Evolutionary conservation across 2,113 vertebrate species (phyloP).

Genomic region (Ammospiza nelsoni): DNA sequence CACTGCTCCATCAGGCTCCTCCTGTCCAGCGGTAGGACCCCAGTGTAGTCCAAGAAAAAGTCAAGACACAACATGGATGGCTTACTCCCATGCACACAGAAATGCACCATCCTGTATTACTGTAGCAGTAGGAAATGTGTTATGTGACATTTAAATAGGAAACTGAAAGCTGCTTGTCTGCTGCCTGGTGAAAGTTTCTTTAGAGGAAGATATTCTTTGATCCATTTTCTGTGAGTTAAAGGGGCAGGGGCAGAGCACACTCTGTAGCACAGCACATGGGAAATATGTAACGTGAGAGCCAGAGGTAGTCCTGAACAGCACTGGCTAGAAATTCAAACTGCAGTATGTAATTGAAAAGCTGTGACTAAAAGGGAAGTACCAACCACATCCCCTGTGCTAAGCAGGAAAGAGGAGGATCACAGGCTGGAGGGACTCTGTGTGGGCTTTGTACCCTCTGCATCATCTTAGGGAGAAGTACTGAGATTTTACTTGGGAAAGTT

Average conservation of each 20-base stretch:
- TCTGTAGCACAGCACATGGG: not conserved
- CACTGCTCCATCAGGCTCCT: not conserved
- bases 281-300: not conserved
- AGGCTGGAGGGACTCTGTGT: accelerated
- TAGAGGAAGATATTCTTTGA: not conserved
- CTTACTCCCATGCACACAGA: not conserved
- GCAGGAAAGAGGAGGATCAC: not conserved
- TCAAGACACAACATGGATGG: not conserved
- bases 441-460: not conserved
- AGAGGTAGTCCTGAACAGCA: not conserved
- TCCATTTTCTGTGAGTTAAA: not conserved
- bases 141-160: not conserved
- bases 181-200: not conserved
- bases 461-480: not conserved
- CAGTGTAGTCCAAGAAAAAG: not conserved
- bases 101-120: not conserved
- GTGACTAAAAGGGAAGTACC: not conserved
- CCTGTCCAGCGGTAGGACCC: not conserved
- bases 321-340: not conserved
- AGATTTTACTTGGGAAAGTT: not conserved
- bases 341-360: accelerated
- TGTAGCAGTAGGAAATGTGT: not conserved
- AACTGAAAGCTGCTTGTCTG: accelerated
- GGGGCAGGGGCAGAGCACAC: not conserved
- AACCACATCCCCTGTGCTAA: not conserved